Evolutionary conservation across 2,888 invertebrate species (phyloP).

Genomic region (Epistrophe eligans): DNA sequence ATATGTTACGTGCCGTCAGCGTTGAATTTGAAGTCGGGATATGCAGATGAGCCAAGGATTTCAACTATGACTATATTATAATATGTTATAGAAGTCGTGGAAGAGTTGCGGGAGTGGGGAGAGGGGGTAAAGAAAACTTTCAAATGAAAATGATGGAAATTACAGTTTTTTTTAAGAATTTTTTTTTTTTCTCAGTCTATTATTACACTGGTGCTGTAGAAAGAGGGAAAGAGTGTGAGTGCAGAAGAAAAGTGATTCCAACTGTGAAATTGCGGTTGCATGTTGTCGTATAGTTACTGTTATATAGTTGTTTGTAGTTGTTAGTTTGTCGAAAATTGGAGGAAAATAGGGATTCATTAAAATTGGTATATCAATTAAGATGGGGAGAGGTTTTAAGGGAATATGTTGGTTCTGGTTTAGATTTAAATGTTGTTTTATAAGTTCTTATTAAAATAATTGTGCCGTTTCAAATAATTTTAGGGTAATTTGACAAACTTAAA

Average conservation of each 20-base stretch:
- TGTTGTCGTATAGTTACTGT: conserved; percentile 16
- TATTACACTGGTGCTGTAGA: neutral
- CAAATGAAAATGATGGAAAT: conserved; percentile 61
- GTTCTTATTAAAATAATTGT: neutral
- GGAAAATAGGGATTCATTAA: conserved; percentile 5
- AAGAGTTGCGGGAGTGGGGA: neutral
- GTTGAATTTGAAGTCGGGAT: conserved; percentile 21
- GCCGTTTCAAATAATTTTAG: neutral
- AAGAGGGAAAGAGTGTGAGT: neutral
- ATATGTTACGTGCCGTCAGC: conserved; percentile 4
- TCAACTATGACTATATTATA: neutral
- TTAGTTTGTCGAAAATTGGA: conserved; percentile 1
- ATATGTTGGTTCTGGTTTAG: neutral
- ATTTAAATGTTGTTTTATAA: neutral
- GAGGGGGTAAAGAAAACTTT: conserved; percentile 35
- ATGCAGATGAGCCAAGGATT: conserved; percentile 39
- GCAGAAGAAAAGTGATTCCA: conserved; percentile 53
- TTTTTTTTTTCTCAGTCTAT: neutral
- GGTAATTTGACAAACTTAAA: neutral
- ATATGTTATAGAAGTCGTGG: neutral
- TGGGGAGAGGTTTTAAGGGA: neutral
- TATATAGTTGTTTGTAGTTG: neutral
- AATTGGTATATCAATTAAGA: conserved; percentile 4
- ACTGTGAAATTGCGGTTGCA: conserved; percentile 72
- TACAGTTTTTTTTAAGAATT: conserved; percentile 29